Conservation (phyloP, 2,888 invertebrate species). For the Blera fallax region DNA sequence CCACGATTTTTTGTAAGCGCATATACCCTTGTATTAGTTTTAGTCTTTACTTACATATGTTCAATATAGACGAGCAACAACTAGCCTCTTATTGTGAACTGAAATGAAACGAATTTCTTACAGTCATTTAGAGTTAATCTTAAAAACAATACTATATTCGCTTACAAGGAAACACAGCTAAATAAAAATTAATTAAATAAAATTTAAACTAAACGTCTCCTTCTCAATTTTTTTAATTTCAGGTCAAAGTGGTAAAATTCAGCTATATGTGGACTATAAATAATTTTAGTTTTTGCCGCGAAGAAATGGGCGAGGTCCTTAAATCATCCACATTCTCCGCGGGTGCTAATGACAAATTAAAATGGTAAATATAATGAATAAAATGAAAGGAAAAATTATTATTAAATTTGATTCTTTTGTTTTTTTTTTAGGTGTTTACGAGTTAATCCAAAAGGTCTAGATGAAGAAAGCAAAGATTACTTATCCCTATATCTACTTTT, state of each 20-base stretch:
- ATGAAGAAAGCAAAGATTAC: constrained; percentile 99
- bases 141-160: no score
- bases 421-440: constrained; percentile 91
- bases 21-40: no score
- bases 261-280: constrained; percentile 99
- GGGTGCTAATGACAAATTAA: constrained; percentile 99
- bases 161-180: no score
- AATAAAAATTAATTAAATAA: background rate
- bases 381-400: background rate
- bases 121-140: no score
- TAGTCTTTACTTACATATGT: no score
- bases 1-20: no score
- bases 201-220: background rate
- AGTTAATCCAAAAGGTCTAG: constrained; percentile 99
- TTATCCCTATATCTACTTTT: constrained; percentile 98
- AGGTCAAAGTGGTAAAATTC: constrained; percentile 99
- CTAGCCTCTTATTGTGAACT: no score
- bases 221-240: constrained; percentile 82
- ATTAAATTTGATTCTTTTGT: constrained; percentile 10
- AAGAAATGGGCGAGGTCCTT: constrained; percentile 99
- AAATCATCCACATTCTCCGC: constrained; percentile 99
- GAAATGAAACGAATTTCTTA: no score
- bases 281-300: constrained; percentile 99
- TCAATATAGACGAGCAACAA: no score
- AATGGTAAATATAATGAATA: constrained; percentile 87